These are phyloP conservation scores for Clangula hyemalis DNA, from an alignment of 2,797 vertebrate genomes.

Conservation along the genomic window DNA sequence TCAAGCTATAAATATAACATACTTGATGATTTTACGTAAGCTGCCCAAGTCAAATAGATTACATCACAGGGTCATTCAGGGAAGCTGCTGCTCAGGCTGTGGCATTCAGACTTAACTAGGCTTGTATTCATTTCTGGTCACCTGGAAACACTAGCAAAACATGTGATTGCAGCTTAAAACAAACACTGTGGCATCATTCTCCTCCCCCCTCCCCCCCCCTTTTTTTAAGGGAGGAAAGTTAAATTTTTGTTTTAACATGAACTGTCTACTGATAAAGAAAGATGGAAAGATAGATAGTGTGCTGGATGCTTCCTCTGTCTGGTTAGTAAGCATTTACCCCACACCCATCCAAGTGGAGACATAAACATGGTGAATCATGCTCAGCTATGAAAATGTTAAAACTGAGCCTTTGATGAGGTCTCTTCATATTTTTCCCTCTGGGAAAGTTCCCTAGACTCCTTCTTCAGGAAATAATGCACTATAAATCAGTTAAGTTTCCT, in stretches of 20 bases:
- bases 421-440: neutral
- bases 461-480: neutral
- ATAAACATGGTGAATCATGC: neutral
- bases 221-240: neutral
- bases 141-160: neutral
- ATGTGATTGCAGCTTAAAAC: neutral
- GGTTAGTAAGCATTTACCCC: neutral
- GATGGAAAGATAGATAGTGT: neutral
- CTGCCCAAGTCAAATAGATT: neutral
- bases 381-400: neutral
- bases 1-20: conserved; percentile 37
- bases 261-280: neutral
- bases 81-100: neutral
- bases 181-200: neutral
- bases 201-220: no score
- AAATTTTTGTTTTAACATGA: neutral
- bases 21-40: conserved; percentile 3
- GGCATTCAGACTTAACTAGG: neutral
- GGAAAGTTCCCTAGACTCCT: neutral
- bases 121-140: neutral
- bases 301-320: neutral
- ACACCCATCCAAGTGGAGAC: neutral
- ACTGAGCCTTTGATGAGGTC: conserved; percentile 41
- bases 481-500: neutral
- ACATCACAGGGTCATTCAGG: neutral